These are phyloP conservation scores for Megaleporinus macrocephalus DNA, from an alignment of 2,113 vertebrate species.

Conservation along the genomic window DNA sequence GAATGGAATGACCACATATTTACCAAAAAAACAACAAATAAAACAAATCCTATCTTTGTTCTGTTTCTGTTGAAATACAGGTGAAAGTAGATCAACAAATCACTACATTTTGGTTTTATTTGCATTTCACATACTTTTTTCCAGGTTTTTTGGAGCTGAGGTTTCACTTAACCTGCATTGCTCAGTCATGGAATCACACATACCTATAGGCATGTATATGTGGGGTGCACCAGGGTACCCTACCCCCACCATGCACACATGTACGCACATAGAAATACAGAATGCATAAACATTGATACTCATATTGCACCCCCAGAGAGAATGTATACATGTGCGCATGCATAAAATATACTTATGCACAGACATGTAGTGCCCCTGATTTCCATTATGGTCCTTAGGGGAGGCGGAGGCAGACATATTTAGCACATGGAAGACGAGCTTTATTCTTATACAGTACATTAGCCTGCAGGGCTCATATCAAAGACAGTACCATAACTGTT, in stretches of 20 bases:
- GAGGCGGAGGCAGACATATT: background rate
- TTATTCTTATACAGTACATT: conserved; percentile 5
- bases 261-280: background rate
- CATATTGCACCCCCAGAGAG: background rate
- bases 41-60: too few species aligned
- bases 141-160: too few species aligned
- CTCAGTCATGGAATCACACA: too few species aligned
- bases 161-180: too few species aligned
- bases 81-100: too few species aligned
- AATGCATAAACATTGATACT: conserved; percentile 5
- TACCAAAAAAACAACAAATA: too few species aligned
- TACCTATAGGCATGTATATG: too few species aligned
- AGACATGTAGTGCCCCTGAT: background rate
- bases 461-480: background rate
- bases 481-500: background rate
- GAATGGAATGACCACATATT: too few species aligned
- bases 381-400: conserved; percentile 1
- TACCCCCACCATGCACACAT: background rate
- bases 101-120: too few species aligned
- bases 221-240: background rate
- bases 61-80: too few species aligned
- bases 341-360: background rate
- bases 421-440: background rate
- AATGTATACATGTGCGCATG: conserved; percentile 5
- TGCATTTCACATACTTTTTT: too few species aligned